These are phyloP conservation scores for Megalonaias nervosa DNA, from an alignment of 1,140 invertebrate genomes.

Conservation along the genomic window DNA sequence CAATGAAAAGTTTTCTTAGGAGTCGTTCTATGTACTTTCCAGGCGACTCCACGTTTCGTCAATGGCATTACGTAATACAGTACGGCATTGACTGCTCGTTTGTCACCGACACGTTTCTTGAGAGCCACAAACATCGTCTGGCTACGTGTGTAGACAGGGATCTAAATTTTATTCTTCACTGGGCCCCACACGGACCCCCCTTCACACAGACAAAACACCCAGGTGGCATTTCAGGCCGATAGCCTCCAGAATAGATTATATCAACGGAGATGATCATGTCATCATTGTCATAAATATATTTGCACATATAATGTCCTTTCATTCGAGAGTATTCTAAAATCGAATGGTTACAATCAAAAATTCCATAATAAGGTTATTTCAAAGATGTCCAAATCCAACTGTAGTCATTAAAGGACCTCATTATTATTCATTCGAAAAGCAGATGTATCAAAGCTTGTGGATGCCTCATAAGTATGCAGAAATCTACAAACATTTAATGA, in stretches of 20 bases:
- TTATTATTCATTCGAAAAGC: conserved; percentile 23
- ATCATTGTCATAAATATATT: conserved; percentile 15
- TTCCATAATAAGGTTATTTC: conserved; percentile 2
- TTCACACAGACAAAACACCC: conserved; percentile 22
- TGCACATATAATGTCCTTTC: conserved; percentile 14
- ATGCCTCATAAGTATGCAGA: conserved; percentile 19
- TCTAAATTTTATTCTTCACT: conserved; percentile 10
- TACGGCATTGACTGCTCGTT: conserved; percentile 4
- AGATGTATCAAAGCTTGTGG: conserved; percentile 15
- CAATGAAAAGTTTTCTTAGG: background rate
- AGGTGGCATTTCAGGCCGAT: conserved; percentile 16
- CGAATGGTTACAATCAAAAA: conserved; percentile 10
- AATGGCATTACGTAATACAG: conserved; percentile 13
- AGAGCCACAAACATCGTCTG: conserved; percentile 15
- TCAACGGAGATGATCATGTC: background rate
- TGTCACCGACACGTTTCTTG: conserved; percentile 15
- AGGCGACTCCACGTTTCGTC: conserved; percentile 19
- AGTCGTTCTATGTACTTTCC: conserved; percentile 9
- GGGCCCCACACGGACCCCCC: conserved; percentile 16
- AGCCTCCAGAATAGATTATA: conserved; percentile 7
- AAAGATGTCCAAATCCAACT: conserved; percentile 1
- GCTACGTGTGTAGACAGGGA: background rate
- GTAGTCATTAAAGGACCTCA: conserved; percentile 24
- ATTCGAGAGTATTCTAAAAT: conserved; percentile 22
- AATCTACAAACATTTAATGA: conserved; percentile 9